Percentiles rank a stretch among this genome's conserved stretches.
Evolutionary conservation across 2,797 vertebrate species (phyloP).

Genomic region (Mormyrops attenuatus): DNA sequence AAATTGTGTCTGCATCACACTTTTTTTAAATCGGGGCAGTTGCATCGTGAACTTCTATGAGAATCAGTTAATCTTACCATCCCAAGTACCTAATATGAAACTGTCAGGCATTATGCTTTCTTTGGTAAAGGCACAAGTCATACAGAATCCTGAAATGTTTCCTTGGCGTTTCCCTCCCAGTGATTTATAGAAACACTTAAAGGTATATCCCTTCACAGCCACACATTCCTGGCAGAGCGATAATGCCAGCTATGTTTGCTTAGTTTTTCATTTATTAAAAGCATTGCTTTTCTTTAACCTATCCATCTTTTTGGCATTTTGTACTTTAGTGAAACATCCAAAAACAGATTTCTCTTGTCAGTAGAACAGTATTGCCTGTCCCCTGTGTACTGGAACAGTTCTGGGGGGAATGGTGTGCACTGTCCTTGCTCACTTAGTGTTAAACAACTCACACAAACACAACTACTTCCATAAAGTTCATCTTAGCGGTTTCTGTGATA

Average conservation of each 20-base stretch:
- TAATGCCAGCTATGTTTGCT: not conserved
- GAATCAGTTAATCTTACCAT: not conserved
- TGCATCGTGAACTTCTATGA: not conserved
- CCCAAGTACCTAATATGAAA: not conserved
- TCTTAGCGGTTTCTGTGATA: not conserved
- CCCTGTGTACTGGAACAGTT: not conserved
- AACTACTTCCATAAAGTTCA: not conserved
- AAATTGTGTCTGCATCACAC: not conserved
- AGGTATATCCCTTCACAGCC: not conserved
- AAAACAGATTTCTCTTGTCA: not conserved
- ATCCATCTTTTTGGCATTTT: not conserved
- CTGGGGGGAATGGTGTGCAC: not conserved
- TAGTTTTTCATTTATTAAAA: not conserved
- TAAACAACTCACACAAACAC: not conserved
- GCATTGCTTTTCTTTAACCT: not conserved
- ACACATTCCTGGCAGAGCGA: not conserved
- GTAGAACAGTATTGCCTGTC: not conserved
- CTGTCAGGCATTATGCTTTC: not conserved
- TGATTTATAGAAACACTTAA: not conserved
- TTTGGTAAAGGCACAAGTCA: not conserved
- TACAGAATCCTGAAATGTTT: not conserved
- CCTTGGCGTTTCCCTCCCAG: not conserved
- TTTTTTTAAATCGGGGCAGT: not conserved
- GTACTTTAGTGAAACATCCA: not conserved
- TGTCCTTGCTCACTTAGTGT: not conserved